phyloP scores from a whole-genome alignment of 2,113 vertebrate species.

The Amphilophus citrinellus region DNA sequence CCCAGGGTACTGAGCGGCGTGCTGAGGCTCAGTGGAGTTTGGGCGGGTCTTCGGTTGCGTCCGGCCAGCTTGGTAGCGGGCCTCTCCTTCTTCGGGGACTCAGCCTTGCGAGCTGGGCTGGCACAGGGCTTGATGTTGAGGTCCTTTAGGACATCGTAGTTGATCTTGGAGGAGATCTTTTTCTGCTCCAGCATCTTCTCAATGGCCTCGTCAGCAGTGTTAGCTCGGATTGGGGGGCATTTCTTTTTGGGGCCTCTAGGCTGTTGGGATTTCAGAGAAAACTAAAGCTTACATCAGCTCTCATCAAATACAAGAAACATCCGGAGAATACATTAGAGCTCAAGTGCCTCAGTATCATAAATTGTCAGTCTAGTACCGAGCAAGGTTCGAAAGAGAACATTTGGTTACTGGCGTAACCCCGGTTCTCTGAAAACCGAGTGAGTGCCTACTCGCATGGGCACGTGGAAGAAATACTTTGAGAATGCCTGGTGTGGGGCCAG shows the following conservation, averaged over 20 bases:
- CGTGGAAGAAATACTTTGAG: too few species aligned
- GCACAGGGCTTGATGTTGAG: conserved; percentile 84
- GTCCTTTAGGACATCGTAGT: conserved; percentile 95
- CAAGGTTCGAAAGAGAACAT: too few species aligned
- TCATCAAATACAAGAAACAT: not conserved
- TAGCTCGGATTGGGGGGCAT: conserved; percentile 87
- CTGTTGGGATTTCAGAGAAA: conserved; percentile 70
- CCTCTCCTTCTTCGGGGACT: conserved; percentile 51
- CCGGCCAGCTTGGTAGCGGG: conserved; percentile 64
- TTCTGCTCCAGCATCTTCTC: conserved; percentile 98
- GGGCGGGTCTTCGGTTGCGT: conserved; percentile 71
- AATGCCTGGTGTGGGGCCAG: too few species aligned
- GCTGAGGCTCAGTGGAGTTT: conserved; percentile 68
- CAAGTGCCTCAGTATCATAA: too few species aligned
- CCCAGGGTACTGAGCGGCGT: conserved; percentile 83
- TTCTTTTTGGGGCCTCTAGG: conserved; percentile 82
- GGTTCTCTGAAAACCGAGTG: too few species aligned
- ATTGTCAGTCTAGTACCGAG: too few species aligned
- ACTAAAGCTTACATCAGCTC: not conserved
- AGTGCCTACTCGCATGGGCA: too few species aligned
- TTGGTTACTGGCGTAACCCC: too few species aligned
- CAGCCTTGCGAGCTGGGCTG: conserved; percentile 70
- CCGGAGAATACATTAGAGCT: not conserved
- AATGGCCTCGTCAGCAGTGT: conserved; percentile 95
- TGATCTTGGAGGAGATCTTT: conserved; percentile 96